Evolutionary conservation across 2,888 invertebrate genomes (phyloP), one percentile per base, ranked within the genome.

Genomic region (Dryocosmus kuriphilus): DNA sequence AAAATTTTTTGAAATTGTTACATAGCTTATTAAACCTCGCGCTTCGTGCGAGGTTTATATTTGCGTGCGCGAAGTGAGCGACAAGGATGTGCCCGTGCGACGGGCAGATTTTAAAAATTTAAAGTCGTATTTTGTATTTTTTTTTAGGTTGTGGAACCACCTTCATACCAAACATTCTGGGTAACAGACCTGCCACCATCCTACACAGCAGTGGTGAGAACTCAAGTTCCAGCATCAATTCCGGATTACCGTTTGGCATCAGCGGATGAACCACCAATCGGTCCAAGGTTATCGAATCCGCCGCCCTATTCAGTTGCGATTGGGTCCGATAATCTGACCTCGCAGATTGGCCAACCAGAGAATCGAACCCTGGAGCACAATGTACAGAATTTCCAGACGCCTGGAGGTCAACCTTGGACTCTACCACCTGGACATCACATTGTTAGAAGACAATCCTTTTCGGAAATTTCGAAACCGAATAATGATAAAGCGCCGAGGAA

Each of bases 111-210:
- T n/a, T n/a, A n/a, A n/a, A n/a, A n/a, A n/a, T n/a, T 11, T 35
- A 65, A 38, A 38, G 22, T 65, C 24, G 1, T 11, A 5, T 22
- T 35, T 11, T 9, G 2, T 11, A 22, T 65, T 65, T 14, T 22
- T 65, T 35, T 51, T 51, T 61, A 88, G 87, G 75, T 80, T 11
- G 35, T 78, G 19, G 83, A 85, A 24, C 87, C 87, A 57, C 86
- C 87, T 30, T 79, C 82, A 51, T 87, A 87, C 63, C 84, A 86
- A 60, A 79, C 87, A 30, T 87, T 84, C 27, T 86, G 86, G 85
- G 81, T 85, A 60, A 80, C 84, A 2, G 88, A 88, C 77, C 65
- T 87, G 61, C 88, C 89, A 27, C 88, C 89, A 24, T 82, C 89
- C 0, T 88, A 88, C 62, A 80, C 86, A 8, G 77, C 85, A 6